These are phyloP conservation scores for Allobates femoralis DNA, from an alignment of 2,797 vertebrate species.

Conservation along the genomic window DNA sequence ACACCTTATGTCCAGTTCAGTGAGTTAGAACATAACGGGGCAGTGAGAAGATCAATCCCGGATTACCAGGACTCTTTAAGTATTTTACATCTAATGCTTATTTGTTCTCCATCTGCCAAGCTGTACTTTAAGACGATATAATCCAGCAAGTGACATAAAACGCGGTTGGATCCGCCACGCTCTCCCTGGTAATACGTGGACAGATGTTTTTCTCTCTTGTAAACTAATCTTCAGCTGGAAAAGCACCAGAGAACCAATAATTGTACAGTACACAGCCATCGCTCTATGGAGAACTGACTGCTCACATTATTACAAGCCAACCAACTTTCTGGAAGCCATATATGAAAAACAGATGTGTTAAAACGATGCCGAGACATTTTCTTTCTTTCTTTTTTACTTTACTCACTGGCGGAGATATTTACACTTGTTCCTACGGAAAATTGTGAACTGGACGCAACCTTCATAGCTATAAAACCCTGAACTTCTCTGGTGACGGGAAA, in stretches of 20 bases:
- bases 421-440: constrained; percentile 53
- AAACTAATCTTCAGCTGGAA: constrained; percentile 69
- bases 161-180: background rate
- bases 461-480: constrained; percentile 11
- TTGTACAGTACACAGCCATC: constrained; percentile 64
- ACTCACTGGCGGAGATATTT: constrained; percentile 46
- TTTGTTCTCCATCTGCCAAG: constrained; percentile 44
- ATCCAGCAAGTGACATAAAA: constrained; percentile 36
- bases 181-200: constrained; percentile 6
- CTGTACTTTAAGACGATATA: constrained; percentile 21
- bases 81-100: constrained; percentile 27
- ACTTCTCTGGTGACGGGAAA: constrained; percentile 14
- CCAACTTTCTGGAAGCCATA: constrained; percentile 70
- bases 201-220: constrained; percentile 61
- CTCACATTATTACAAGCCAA: constrained; percentile 74
- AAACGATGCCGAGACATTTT: constrained; percentile 54
- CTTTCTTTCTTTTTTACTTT: constrained; percentile 27
- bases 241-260: constrained; percentile 62
- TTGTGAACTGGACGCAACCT: background rate
- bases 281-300: constrained; percentile 65
- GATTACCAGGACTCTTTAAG: background rate
- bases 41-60: constrained; percentile 5
- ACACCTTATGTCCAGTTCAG: background rate
- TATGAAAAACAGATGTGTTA: constrained; percentile 74
- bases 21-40: background rate